These are phyloP conservation scores for Meloidogyne hapla DNA, from an alignment of 1,140 invertebrate genomes.

Conservation along the genomic window DNA sequence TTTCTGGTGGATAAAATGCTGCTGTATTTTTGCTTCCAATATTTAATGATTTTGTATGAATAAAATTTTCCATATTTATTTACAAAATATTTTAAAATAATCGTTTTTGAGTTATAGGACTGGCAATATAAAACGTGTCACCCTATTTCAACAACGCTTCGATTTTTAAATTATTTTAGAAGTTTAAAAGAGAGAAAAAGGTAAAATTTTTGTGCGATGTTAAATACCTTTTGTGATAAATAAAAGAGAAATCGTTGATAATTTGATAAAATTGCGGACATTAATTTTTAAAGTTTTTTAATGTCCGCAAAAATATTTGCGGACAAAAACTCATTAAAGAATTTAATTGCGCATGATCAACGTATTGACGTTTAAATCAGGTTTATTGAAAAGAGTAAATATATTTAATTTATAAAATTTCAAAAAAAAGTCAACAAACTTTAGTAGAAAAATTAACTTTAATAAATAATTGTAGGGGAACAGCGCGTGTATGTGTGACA, in stretches of 20 bases:
- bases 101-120: not conserved
- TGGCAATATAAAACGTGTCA: not conserved
- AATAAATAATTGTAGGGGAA: not conserved
- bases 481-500: not conserved
- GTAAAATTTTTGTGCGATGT: not conserved
- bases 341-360: not conserved
- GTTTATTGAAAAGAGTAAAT: not conserved
- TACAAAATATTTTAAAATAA: not conserved
- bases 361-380: not conserved
- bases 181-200: not conserved
- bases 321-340: not conserved
- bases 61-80: too few species aligned
- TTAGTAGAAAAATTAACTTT: not conserved
- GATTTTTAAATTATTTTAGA: not conserved
- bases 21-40: not conserved
- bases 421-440: not conserved
- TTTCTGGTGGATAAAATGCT: too few species aligned
- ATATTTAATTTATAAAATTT: not conserved
- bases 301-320: not conserved
- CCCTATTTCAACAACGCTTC: not conserved
- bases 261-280: not conserved
- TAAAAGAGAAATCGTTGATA: not conserved
- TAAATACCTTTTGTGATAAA: conserved; percentile 6
- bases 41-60: not conserved
- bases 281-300: not conserved